These are phyloP conservation scores for Cyaniris semiargus DNA, from an alignment of 2,888 invertebrate species.

Conservation along the genomic window DNA sequence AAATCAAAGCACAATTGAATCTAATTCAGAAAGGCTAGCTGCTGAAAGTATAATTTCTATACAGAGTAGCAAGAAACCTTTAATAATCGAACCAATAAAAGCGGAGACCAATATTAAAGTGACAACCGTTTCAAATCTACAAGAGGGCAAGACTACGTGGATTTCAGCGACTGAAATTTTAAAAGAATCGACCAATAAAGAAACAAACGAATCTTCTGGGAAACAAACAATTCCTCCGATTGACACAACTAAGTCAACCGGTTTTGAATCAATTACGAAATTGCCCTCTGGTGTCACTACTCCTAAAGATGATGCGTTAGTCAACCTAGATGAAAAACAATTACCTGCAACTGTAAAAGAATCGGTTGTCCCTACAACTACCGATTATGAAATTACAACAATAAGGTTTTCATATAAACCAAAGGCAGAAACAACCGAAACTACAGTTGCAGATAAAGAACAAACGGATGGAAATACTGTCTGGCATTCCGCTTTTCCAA, in stretches of 20 bases:
- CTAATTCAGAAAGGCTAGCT: slow-evolving; percentile 58
- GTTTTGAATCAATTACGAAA: slow-evolving; percentile 77
- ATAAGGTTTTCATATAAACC: slow-evolving; percentile 70
- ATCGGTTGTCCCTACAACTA: slow-evolving; percentile 48
- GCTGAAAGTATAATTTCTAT: slow-evolving; percentile 64
- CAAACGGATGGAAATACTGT: slow-evolving; percentile 49
- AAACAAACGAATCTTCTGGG: slow-evolving; percentile 46
- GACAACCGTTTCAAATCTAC: not conserved
- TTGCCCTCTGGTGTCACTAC: slow-evolving; percentile 69
- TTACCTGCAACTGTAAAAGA: slow-evolving; percentile 52
- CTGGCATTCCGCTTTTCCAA: slow-evolving; percentile 62
- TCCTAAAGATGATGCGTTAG: slow-evolving; percentile 62
- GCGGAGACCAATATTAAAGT: slow-evolving; percentile 18
- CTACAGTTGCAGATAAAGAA: slow-evolving; percentile 36
- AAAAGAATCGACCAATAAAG: slow-evolving; percentile 46
- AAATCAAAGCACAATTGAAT: slow-evolving; percentile 50
- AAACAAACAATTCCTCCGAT: slow-evolving; percentile 58
- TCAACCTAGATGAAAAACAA: slow-evolving; percentile 53
- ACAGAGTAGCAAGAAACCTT: slow-evolving; percentile 55
- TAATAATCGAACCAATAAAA: slow-evolving; percentile 48
- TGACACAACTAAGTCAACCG: slow-evolving; percentile 61
- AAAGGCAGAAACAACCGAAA: slow-evolving; percentile 52
- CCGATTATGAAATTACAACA: slow-evolving; percentile 72
- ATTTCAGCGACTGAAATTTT: slow-evolving; percentile 31
- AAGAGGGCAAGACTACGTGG: slow-evolving; percentile 24